A percentile compares a stretch with the other conserved stretches of the same genome.
Evolutionary conservation across 2,888 invertebrate genomes (phyloP).

Genomic region (Notodonta dromedarius): DNA sequence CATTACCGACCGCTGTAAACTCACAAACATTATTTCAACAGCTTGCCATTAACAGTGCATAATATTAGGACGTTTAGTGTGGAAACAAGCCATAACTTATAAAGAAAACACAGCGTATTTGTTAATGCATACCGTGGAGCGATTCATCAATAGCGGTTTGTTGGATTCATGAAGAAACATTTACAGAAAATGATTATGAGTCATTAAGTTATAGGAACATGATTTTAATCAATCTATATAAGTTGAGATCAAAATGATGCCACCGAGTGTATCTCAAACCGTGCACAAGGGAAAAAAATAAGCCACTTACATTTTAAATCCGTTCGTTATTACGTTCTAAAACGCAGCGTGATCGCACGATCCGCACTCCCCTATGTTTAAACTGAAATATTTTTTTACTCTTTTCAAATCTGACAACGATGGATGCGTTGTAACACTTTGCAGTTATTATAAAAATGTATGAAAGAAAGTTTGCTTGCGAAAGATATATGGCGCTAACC

Average conservation of each 20-base stretch:
- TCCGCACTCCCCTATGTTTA: no score
- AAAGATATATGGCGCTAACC: background rate
- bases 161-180: background rate
- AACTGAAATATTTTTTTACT: background rate
- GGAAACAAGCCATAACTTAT: background rate
- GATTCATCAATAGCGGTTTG: background rate
- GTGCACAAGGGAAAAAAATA: no score
- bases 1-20: background rate
- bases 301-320: no score
- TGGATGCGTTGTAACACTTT: background rate
- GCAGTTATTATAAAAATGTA: conserved; percentile 5
- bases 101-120: background rate
- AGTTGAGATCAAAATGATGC: no score
- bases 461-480: background rate
- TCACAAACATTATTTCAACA: background rate
- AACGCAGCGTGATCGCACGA: no score
- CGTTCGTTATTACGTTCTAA: no score
- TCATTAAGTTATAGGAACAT: no score
- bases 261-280: no score
- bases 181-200: background rate
- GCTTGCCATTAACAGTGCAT: conserved; percentile 5
- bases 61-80: background rate
- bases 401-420: background rate
- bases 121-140: background rate
- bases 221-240: no score